These are phyloP conservation scores for Manis crassicaudata DNA, from an alignment of 2,797 vertebrate genomes.

Conservation along the genomic window DNA sequence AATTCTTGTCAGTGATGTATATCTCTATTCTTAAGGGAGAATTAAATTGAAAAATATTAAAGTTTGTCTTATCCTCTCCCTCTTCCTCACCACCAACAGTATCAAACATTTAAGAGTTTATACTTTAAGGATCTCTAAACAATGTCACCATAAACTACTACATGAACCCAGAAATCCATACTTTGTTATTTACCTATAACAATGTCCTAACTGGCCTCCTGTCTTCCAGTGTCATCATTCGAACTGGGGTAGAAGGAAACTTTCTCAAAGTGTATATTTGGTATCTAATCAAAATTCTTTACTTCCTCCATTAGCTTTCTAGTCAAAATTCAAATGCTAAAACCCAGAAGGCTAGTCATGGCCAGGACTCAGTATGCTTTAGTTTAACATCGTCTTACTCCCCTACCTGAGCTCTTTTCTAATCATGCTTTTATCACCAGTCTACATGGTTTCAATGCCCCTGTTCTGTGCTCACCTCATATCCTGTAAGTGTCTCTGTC, in stretches of 20 bases:
- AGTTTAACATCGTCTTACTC: background rate
- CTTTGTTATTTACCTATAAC: background rate
- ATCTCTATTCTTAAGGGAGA: background rate
- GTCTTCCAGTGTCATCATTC: background rate
- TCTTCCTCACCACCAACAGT: background rate
- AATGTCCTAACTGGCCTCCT: no score
- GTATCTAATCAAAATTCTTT: background rate
- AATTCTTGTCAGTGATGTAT: background rate
- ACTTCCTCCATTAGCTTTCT: background rate
- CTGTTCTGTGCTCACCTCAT: background rate
- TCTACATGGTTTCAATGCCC: background rate
- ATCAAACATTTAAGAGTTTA: background rate
- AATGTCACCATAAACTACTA: background rate
- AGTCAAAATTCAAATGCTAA: background rate
- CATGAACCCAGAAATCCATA: background rate
- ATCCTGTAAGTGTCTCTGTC: background rate
- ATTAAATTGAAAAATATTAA: background rate
- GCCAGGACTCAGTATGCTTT: background rate
- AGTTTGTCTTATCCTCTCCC: background rate
- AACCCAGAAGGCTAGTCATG: background rate
- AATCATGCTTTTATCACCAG: background rate
- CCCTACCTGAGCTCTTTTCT: background rate
- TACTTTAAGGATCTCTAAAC: background rate
- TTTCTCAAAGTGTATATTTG: background rate
- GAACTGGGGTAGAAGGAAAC: background rate